These are phyloP conservation scores for Spongilla lacustris DNA, from an alignment of 37 sponge, comb jelly and placozoan genomes.

Conservation along the genomic window DNA sequence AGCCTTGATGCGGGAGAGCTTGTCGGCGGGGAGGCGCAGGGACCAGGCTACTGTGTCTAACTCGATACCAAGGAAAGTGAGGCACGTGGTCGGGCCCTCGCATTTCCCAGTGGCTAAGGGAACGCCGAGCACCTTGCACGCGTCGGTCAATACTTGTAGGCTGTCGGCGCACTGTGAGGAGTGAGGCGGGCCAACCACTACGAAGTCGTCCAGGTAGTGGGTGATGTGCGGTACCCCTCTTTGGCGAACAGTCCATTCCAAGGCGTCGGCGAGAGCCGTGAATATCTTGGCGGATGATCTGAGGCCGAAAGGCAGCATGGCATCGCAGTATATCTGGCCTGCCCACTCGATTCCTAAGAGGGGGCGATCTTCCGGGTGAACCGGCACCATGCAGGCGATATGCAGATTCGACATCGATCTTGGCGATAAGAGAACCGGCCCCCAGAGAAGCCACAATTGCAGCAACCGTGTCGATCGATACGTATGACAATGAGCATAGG, in stretches of 20 bases:
- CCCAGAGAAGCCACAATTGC: neutral
- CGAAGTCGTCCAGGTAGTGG: constrained; percentile 65
- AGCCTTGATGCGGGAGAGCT: constrained; percentile 8
- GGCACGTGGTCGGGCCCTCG: constrained; percentile 26
- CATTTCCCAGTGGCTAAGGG: constrained; percentile 26
- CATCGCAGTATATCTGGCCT: constrained; percentile 3
- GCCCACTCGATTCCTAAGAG: constrained; percentile 10
- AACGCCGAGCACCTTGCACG: constrained; percentile 28
- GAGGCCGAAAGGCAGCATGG: constrained; percentile 34
- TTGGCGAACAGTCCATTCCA: constrained; percentile 8
- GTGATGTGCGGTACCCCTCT: constrained; percentile 4
- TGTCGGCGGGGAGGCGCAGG: constrained; percentile 21
- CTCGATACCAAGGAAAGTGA: constrained; percentile 22
- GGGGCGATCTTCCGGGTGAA: constrained; percentile 28
- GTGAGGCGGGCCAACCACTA: constrained; percentile 21
- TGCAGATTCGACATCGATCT: constrained; percentile 9
- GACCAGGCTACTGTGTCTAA: neutral
- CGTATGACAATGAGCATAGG: constrained; percentile 15
- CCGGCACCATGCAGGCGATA: constrained; percentile 21
- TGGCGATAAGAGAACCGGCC: neutral
- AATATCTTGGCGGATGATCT: constrained; percentile 29
- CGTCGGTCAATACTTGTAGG: neutral
- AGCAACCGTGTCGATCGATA: constrained; percentile 3
- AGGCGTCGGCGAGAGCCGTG: constrained; percentile 30
- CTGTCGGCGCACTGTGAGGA: constrained; percentile 1